Conservation (phyloP, 2,113 vertebrate genomes). For the Coptodon rendalli region DNA sequence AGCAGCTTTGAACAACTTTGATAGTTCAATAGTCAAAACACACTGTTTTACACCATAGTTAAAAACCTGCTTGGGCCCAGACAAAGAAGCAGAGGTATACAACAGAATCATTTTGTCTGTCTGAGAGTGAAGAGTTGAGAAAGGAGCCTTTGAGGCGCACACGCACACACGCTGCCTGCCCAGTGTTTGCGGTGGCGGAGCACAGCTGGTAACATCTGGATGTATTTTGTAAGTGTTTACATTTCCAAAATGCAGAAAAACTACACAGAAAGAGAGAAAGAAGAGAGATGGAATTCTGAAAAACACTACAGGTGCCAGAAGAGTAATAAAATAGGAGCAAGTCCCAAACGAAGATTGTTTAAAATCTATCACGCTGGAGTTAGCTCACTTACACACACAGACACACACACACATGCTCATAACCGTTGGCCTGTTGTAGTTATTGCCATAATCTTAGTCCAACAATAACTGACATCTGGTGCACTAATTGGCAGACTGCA, state of each 20-base stretch:
- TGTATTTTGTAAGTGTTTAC: slow-evolving; percentile 77
- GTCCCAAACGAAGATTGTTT: slow-evolving; percentile 68
- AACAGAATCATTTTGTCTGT: slow-evolving; percentile 47
- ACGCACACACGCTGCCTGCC: slow-evolving; percentile 40
- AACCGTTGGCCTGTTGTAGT: slow-evolving; percentile 46
- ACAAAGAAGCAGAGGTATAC: slow-evolving; percentile 25
- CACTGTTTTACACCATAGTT: not conserved
- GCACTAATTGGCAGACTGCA: slow-evolving; percentile 55
- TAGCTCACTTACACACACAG: slow-evolving; percentile 27
- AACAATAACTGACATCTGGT: slow-evolving; percentile 67
- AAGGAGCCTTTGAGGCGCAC: slow-evolving; percentile 26
- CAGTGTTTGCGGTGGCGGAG: slow-evolving; percentile 67
- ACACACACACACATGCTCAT: slow-evolving; percentile 12
- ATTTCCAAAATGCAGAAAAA: slow-evolving; percentile 76
- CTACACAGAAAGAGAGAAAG: slow-evolving; percentile 35
- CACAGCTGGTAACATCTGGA: slow-evolving; percentile 80
- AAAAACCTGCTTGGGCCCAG: slow-evolving; percentile 9
- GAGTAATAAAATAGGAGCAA: slow-evolving; percentile 66
- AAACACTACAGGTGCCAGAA: slow-evolving; percentile 77
- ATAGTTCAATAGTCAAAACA: slow-evolving; percentile 15
- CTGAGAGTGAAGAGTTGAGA: slow-evolving; percentile 28
- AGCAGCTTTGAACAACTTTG: slow-evolving; percentile 23
- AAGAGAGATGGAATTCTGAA: slow-evolving; percentile 52
- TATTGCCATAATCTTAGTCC: slow-evolving; percentile 52
- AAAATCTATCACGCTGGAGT: slow-evolving; percentile 57